Base-by-base conservation (phyloP, 1,140 invertebrate genomes). In the Sycophaga agraensis region DNA sequence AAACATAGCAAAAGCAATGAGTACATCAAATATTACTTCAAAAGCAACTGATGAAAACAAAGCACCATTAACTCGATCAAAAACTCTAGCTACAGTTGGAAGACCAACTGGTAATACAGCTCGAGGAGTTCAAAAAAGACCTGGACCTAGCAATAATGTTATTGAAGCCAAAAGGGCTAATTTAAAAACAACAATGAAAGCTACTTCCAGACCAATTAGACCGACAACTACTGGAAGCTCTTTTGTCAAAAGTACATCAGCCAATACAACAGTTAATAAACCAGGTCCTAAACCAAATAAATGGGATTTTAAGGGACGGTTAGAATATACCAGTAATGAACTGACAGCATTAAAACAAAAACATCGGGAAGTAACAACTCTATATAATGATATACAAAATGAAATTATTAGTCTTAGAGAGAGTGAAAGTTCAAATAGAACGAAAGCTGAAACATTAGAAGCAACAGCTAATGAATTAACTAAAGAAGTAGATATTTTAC, bases 371-470 rank as follows among this genome's bases (percentile, higher is more conserved):
- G 69, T 85, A 5, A 82, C 80, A 64, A 68, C 70, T 21, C 82
- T 86, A 66, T 79, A 80, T 65, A 82, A 70, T 60, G 76, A 82
- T 26, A 73, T 85, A 11, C 76, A 83, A 69, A 80, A 84, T 34
- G 79, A 83, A 59, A 78, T 85, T 70, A 55, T 61, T 14, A 59
- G 57, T 49, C 26, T 77, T 3, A 70, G 77, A 59, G 73, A 82
- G 31, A 69, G 66, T 22, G 67, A 72, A 37, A 49, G 60, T 61
- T 24, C 39, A 12, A 68, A 60, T 39, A 70, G 63, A 64, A 14
- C 16, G 54, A 77, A 82, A 49, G 67, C 77, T 34, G 79, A 84
- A 64, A 72, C 82, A 26, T 62, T 72, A 21, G 68, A 77, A 61
- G 40, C 1, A 9, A 46, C 56, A 2, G 68, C 70, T 50, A 64